A percentile compares a stretch with the other conserved stretches of the same genome.
Evolutionary conservation across 2,797 vertebrate species (phyloP).

Genomic region (Cossypha caffra): DNA sequence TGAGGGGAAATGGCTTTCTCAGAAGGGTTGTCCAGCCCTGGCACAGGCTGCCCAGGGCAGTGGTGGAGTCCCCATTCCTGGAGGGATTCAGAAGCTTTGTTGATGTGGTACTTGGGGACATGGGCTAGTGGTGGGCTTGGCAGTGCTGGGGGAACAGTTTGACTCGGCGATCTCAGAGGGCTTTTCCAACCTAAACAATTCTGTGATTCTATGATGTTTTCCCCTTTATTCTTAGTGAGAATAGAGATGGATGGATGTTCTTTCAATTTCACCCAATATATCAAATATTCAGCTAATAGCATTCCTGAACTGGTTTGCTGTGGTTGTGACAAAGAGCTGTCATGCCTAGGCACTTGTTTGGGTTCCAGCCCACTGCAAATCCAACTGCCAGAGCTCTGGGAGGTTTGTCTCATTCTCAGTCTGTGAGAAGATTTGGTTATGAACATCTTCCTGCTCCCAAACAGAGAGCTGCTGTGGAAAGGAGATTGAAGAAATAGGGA

Average conservation of each 20-base stretch:
- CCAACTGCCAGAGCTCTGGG: background rate
- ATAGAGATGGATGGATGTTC: background rate
- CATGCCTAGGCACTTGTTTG: accelerated
- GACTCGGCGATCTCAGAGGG: background rate
- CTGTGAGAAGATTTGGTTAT: background rate
- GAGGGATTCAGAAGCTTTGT: background rate
- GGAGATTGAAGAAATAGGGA: background rate
- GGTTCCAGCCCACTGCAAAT: background rate
- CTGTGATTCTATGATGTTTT: background rate
- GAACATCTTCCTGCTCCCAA: background rate
- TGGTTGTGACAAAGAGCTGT: background rate
- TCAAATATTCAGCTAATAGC: background rate
- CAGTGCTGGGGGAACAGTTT: background rate
- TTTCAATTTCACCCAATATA: background rate
- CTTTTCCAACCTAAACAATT: background rate
- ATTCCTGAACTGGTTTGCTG: background rate
- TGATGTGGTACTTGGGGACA: background rate
- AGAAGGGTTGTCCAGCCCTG: background rate
- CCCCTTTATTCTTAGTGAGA: background rate
- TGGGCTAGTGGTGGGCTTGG: background rate
- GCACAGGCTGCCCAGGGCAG: background rate
- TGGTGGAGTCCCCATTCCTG: background rate
- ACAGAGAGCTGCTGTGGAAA: background rate
- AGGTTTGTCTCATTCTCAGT: background rate
- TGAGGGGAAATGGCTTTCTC: background rate